phyloP scores from a whole-genome alignment of 2,113 vertebrate genomes.

The Falcunculus frontatus region DNA sequence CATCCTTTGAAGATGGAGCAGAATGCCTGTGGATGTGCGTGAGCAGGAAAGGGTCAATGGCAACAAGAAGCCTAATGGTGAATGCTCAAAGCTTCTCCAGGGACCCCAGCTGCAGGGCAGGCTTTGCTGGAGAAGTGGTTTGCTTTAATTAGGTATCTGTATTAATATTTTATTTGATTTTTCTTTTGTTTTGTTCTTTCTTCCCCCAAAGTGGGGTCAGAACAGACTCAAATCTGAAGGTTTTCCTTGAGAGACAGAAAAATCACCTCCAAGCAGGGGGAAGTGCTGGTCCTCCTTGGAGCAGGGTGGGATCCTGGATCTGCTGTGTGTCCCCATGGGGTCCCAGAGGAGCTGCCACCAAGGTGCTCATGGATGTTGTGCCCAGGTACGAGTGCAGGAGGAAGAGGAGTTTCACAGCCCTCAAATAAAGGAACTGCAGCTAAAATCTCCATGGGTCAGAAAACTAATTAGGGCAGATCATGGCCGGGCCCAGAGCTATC shows the following conservation, averaged over 20 bases:
- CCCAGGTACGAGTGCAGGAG: neutral
- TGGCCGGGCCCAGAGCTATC: neutral
- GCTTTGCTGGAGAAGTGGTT: neutral
- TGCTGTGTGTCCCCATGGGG: neutral
- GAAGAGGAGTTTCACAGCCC: neutral
- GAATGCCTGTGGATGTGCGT: accelerated
- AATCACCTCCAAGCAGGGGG: neutral
- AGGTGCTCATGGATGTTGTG: neutral
- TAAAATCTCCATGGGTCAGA: neutral
- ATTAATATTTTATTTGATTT: constrained; percentile 13
- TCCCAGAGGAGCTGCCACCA: neutral
- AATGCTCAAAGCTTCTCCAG: neutral
- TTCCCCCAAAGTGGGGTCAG: neutral
- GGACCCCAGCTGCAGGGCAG: neutral
- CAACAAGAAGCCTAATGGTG: neutral
- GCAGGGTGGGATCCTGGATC: neutral
- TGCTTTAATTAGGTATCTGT: neutral
- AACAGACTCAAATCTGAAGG: neutral
- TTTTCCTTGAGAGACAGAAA: neutral
- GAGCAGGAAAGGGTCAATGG: neutral
- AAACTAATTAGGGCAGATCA: neutral
- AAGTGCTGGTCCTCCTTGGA: neutral
- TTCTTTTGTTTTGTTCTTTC: neutral
- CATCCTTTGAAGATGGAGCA: neutral
- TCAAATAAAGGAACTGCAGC: neutral